Percentiles rank a stretch among this genome's conserved stretches.
Evolutionary conservation across 35 echinoderm and acorn worm species (phyloP).

Genomic region (Anneissia japonica): DNA sequence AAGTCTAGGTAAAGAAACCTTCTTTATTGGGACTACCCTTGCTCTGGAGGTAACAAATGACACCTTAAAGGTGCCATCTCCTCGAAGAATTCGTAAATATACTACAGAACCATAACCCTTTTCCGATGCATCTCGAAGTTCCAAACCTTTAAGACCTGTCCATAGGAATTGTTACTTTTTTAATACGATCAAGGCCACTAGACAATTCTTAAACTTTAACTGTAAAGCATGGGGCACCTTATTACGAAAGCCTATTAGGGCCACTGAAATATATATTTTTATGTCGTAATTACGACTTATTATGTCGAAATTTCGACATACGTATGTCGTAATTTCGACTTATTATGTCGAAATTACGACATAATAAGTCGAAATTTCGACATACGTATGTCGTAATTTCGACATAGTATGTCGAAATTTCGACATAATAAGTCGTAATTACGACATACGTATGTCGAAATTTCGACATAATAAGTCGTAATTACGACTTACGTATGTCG

Average conservation of each 20-base stretch:
- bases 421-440: too few relatives aligned
- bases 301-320: constrained; percentile 7
- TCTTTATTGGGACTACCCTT: constrained; percentile 22
- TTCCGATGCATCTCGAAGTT: constrained; percentile 21
- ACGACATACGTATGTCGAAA: too few relatives aligned
- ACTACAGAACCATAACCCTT: constrained; percentile 26
- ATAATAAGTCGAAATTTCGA: too few relatives aligned
- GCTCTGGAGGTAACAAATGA: constrained; percentile 32
- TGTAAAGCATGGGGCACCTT: not conserved
- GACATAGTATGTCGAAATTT: too few relatives aligned
- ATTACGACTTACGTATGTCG: too few relatives aligned
- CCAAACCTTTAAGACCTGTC: too few relatives aligned
- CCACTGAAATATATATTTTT: constrained; percentile 10
- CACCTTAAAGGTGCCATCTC: not conserved
- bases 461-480: too few relatives aligned
- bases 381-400: too few relatives aligned
- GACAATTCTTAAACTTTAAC: constrained; percentile 9
- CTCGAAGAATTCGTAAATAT: not conserved
- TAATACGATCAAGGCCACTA: constrained; percentile 7
- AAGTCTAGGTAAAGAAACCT: constrained; percentile 5
- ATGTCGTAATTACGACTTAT: too few relatives aligned
- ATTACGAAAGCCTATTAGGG: not conserved
- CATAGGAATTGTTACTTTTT: constrained; percentile 7
- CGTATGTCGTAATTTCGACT: too few relatives aligned
- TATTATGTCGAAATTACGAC: too few relatives aligned